Percentiles rank a stretch among this genome's conserved stretches.
Evolutionary conservation across 2,113 vertebrate genomes (phyloP).

Genomic region (Notarius quadriscutis): DNA sequence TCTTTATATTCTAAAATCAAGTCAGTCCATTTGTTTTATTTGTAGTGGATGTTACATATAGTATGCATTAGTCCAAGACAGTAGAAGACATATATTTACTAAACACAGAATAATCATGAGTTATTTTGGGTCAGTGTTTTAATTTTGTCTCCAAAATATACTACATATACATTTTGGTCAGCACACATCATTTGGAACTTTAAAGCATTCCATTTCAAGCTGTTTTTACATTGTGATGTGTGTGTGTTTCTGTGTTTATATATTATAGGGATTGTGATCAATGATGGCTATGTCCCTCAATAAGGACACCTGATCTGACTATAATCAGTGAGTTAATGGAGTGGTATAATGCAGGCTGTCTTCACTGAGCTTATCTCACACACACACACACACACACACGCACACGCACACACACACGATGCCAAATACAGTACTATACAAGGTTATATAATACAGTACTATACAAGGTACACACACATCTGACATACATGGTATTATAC

Average conservation of each 20-base stretch:
- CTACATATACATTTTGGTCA: neutral
- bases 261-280: neutral
- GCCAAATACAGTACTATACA: no score
- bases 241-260: neutral
- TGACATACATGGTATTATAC: neutral
- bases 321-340: constrained; percentile 6
- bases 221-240: neutral
- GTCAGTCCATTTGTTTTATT: no score
- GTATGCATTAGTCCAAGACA: no score
- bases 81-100: neutral
- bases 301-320: neutral
- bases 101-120: neutral
- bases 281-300: neutral
- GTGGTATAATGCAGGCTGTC: neutral
- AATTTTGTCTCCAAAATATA: neutral
- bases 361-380: neutral
- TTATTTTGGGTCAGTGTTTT: neutral
- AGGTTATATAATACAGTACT: no score
- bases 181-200: neutral
- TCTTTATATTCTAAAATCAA: no score
- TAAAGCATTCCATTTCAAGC: neutral
- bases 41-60: no score
- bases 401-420: neutral
- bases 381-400: constrained; percentile 9
- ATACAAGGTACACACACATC: no score